Percentiles rank a stretch among this genome's conserved stretches.
Evolutionary conservation across 2,888 invertebrate genomes (phyloP).

Genomic region (Caenorhabditis virilis): DNA sequence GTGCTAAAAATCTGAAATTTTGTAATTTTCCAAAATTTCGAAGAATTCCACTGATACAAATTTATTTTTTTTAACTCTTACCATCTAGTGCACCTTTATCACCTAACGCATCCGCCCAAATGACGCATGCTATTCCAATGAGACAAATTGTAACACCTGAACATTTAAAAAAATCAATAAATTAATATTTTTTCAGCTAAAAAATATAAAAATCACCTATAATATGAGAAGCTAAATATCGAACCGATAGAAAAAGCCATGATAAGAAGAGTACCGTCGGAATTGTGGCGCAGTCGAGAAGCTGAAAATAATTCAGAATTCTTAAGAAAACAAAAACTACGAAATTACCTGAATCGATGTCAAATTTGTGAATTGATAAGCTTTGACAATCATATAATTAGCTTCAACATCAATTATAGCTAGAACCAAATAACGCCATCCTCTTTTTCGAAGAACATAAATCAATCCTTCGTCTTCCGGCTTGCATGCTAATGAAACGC

Average conservation of each 20-base stretch:
- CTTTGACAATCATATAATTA: slow-evolving; percentile 81
- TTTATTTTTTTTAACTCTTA: too few relatives aligned
- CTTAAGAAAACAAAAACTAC: slow-evolving; percentile 85
- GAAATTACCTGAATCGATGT: slow-evolving; percentile 79
- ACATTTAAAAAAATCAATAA: too few relatives aligned
- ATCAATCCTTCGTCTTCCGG: slow-evolving; percentile 52
- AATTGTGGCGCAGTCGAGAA: slow-evolving; percentile 84
- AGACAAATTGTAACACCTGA: slow-evolving; percentile 80
- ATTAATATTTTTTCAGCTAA: too few relatives aligned
- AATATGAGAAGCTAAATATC: slow-evolving; percentile 72
- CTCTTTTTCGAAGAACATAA: slow-evolving; percentile 30
- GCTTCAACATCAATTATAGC: slow-evolving; percentile 85
- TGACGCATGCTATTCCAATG: slow-evolving; percentile 82
- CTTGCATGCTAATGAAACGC: slow-evolving; percentile 78
- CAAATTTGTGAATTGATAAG: slow-evolving; percentile 79
- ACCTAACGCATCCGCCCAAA: slow-evolving; percentile 80
- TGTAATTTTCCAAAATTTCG: too few relatives aligned
- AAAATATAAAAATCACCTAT: slow-evolving; percentile 24
- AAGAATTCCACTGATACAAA: too few relatives aligned
- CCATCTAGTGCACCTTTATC: slow-evolving; percentile 61
- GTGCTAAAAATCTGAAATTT: too few relatives aligned
- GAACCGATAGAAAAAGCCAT: slow-evolving; percentile 79
- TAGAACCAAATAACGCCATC: slow-evolving; percentile 74
- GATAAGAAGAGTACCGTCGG: slow-evolving; percentile 82
- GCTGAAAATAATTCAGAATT: slow-evolving; percentile 79